Conservation (phyloP, 35 echinoderm and acorn worm species). For the Heliocidaris tuberculata region DNA sequence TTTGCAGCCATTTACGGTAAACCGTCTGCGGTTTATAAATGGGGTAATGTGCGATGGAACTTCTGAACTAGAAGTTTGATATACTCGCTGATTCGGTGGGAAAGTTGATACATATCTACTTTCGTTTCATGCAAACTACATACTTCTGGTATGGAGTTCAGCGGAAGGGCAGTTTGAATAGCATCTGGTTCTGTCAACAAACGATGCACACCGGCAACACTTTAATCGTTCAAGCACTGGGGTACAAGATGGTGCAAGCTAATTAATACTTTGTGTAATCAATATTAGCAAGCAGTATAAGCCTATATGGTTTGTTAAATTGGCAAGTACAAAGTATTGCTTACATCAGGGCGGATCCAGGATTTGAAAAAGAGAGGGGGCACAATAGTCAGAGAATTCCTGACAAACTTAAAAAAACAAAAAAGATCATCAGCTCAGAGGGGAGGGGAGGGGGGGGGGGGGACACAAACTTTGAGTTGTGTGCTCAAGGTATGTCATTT, state of each 20-base stretch:
- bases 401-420: no score
- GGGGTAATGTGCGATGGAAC: neutral
- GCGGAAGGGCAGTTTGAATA: neutral
- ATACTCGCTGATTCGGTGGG: neutral
- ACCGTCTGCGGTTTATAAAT: neutral
- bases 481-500: no score
- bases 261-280: neutral
- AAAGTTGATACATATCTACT: neutral
- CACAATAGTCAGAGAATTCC: no score
- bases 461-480: no score
- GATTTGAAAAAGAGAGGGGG: no score
- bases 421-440: no score
- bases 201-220: neutral
- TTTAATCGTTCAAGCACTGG: neutral
- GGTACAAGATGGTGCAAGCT: neutral
- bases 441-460: no score
- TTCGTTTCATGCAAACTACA: neutral
- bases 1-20: neutral
- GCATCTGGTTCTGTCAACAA: neutral
- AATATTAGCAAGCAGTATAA: no score
- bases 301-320: no score
- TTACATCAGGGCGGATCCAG: no score
- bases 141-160: neutral
- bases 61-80: neutral
- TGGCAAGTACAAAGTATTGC: no score